Evolutionary conservation across 2,888 invertebrate genomes (phyloP), one percentile per base, ranked within the genome.

Genomic region (Phasia obesa): DNA sequence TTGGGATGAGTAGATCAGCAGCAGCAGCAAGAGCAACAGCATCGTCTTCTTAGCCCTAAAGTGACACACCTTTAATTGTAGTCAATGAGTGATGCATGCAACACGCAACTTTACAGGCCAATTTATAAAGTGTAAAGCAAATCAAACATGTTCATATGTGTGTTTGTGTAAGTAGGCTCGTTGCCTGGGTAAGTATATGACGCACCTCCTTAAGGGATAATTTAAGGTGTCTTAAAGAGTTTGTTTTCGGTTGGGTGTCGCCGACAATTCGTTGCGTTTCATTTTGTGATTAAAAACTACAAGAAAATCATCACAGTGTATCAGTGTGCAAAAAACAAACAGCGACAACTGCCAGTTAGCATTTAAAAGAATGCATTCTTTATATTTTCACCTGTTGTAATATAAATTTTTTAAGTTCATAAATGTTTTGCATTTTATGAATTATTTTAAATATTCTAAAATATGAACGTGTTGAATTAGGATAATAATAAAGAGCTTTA

Each of bases 171-270:
- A 19, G 71, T 59, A 51, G 38, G 25, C 38, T 67, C 25, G 44
- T 49, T 53, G 59, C 38, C 51, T 67, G 71, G 38, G 73, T 47
- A 67, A 74, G 69, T 59, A 77, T 73, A 73, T 78, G 78, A 77
- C 77, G 78, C 82, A 82, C 79, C 83, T 84, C 84, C 83, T 85
- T 85, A 77, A 75, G 73, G 75, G 85, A 83, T 83, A 79, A 84
- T 82, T 84, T 81, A 76, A 83, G 74, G 77, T 83, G 85, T 85
- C 84, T 85, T 82, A 88, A 86, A 86, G 76, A 86, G 86, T 88
- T 88, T 89, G 88, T 88, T 89, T 88, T 87, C 84, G 85, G 84
- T 87, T 86, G 89, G 88, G 89, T 88, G 89, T 89, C 89, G 88
- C 88, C 88, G 85, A 35, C 85, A 85, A 88, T 88, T 88, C 89